Conservation (phyloP, 2,113 vertebrate genomes). For the Trachemys scripta region DNA sequence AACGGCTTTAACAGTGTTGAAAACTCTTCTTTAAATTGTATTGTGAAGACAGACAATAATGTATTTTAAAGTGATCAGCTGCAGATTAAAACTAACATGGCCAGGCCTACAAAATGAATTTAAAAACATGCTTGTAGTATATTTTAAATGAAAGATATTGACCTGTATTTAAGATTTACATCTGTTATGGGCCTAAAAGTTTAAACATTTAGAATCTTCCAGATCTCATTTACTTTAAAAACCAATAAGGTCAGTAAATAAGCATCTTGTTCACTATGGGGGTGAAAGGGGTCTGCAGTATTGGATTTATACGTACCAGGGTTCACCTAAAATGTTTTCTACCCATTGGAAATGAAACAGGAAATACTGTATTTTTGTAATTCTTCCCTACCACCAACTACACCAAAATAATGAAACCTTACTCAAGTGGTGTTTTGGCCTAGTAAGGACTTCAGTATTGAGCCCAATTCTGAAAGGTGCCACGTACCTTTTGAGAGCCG, state of each 20-base stretch:
- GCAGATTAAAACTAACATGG: neutral
- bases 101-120: neutral
- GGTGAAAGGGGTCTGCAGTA: accelerated
- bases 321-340: neutral
- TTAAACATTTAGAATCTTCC: neutral
- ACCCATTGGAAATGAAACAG: neutral
- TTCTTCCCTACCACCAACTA: constrained; percentile 18
- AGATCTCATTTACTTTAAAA: neutral
- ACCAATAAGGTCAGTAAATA: neutral
- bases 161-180: constrained; percentile 22
- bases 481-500: constrained; percentile 14
- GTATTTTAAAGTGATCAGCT: neutral
- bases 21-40: neutral
- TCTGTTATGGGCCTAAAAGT: neutral
- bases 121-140: neutral
- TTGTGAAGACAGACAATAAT: neutral
- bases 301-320: neutral
- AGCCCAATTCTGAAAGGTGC: neutral
- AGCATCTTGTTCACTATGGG: neutral
- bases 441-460: neutral
- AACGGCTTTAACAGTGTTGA: neutral
- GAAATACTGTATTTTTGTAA: neutral
- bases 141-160: neutral
- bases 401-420: neutral
- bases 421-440: neutral